phyloP scores from a whole-genome alignment of 2,888 invertebrate species.

The Leptarthrus brevirostris region DNA sequence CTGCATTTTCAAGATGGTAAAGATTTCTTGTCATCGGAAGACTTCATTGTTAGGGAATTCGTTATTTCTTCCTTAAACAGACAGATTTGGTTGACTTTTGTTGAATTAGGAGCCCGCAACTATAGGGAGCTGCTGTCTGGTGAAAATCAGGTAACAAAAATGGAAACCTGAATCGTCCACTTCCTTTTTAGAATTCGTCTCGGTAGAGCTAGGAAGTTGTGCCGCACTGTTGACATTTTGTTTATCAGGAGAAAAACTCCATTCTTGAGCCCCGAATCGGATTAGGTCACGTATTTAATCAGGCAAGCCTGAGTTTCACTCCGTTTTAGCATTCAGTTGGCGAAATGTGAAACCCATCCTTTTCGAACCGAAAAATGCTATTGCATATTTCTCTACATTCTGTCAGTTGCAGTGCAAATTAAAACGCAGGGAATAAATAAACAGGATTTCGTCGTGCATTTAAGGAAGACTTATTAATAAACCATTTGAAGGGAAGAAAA shows the following conservation, averaged over 20 bases:
- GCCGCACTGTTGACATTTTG: slow-evolving; percentile 29
- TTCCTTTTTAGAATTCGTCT: background rate
- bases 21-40: slow-evolving; percentile 15
- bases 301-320: background rate
- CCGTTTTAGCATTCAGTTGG: background rate
- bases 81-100: background rate
- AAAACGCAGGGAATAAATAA: slow-evolving; percentile 17
- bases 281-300: slow-evolving; percentile 46
- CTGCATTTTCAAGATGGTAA: slow-evolving; percentile 15
- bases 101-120: background rate
- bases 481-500: background rate
- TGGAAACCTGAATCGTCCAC: background rate
- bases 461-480: slow-evolving; percentile 38
- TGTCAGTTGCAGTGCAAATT: slow-evolving; percentile 11
- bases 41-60: background rate
- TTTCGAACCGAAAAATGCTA: background rate
- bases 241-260: slow-evolving; percentile 30
- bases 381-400: background rate
- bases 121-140: background rate
- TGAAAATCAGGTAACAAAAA: slow-evolving; percentile 8
- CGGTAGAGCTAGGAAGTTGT: background rate
- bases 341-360: background rate
- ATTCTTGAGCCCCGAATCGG: background rate
- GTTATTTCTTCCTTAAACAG: background rate
- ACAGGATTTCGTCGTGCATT: slow-evolving; percentile 19